Base-by-base conservation (phyloP, 2,888 invertebrate species). In the Spilarctia lutea region DNA sequence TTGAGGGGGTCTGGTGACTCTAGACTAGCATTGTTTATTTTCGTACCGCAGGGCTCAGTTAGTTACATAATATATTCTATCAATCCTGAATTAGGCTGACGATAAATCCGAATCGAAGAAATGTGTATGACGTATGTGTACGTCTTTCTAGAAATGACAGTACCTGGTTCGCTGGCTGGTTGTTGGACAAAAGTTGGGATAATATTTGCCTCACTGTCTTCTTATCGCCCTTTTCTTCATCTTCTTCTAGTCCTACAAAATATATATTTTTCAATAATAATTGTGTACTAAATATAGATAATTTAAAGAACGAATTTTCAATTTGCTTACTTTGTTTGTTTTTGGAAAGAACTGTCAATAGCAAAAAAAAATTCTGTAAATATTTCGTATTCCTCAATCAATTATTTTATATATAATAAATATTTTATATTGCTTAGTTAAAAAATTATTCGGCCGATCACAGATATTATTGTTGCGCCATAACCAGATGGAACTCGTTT, bases 201-300 rank as follows among this genome's bases (percentile, higher is more conserved):
- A 96, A 82, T 67, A 96, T 96, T 76, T 96, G 95, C 65, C 94
- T 91, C 1, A 96, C 94, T 1, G 96, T 96, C 78, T 96, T 95
- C 87, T 95, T 96, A 78, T 96, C 96, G 0, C 94, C 94, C 74
- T 90, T 93, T 63, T 96, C 96, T 78, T 96, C 96, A 35, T 96
- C 96, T 71, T 96, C 96, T 60, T 96, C 96, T 0, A 86, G 87
- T 35, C 88, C 90, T 90, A 42, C 0, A 20, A n/a, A 45, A 27
- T 68, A 7, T 18, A 68, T 27, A 42, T 4, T 30, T 18, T 30
- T 63, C 4, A 24, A 24, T 20, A 52, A 52, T 20, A 24, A 52
- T 6, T 48, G 3, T 68, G 24, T 18, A 30, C 33, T 33, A 20
- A 30, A 65, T 8, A 24, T 20, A 20, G 8, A 0, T 8, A 0